Evolutionary conservation across 2,888 invertebrate genomes (phyloP).

Genomic region (Cataglyphis livida): DNA sequence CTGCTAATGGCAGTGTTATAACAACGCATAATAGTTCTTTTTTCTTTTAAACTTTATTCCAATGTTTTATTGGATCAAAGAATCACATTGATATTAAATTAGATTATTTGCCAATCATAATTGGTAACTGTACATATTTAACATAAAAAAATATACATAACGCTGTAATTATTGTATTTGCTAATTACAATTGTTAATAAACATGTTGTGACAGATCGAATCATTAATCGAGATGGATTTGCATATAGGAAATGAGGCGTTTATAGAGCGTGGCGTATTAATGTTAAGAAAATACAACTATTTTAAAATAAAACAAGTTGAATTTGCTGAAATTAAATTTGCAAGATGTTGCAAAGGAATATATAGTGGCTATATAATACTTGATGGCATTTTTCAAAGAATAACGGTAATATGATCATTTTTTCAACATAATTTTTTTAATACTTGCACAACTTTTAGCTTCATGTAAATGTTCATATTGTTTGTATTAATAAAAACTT

Average conservation of each 20-base stretch:
- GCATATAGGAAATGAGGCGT: conserved; percentile 79
- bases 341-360: background rate
- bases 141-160: conserved; percentile 82
- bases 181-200: conserved; percentile 83
- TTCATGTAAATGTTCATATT: background rate
- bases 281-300: background rate
- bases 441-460: conserved; percentile 14
- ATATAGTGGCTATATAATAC: background rate
- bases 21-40: conserved; percentile 79
- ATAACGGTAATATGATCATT: background rate
- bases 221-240: conserved; percentile 73
- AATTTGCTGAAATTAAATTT: background rate
- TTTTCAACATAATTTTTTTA: background rate
- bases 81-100: conserved; percentile 81
- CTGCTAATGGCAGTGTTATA: conserved; percentile 83
- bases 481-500: conserved; percentile 10
- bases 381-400: background rate
- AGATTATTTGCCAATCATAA: conserved; percentile 83
- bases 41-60: conserved; percentile 73
- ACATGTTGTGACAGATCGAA: conserved; percentile 82
- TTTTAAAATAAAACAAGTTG: background rate
- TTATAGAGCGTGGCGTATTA: conserved; percentile 20
- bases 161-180: conserved; percentile 81
- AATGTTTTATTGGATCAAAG: conserved; percentile 72
- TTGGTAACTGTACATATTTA: conserved; percentile 85